These are phyloP conservation scores for Euschistus heros DNA, from an alignment of 1,140 invertebrate genomes.

Conservation along the genomic window DNA sequence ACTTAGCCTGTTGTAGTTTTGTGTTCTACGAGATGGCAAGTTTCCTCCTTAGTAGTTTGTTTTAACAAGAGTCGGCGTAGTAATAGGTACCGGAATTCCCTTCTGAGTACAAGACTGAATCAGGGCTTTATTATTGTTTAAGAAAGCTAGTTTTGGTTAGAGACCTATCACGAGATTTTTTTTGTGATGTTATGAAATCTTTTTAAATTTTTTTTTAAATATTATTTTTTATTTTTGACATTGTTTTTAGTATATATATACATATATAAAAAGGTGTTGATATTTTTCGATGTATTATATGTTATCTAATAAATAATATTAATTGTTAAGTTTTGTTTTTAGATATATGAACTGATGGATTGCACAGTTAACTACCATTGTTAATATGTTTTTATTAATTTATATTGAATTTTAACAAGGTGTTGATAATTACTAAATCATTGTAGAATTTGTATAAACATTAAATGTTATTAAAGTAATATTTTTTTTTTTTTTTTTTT, in stretches of 20 bases:
- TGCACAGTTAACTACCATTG: conserved; percentile 9
- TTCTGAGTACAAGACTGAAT: conserved; percentile 9
- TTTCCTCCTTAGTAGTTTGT: no score
- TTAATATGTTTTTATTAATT: conserved; percentile 17
- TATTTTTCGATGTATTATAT: conserved; percentile 11
- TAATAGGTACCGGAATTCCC: background rate
- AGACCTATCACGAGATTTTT: background rate
- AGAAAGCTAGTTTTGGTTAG: background rate
- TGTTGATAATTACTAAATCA: conserved; percentile 8
- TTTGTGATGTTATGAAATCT: background rate
- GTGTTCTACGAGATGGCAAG: no score
- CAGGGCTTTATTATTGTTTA: conserved; percentile 14
- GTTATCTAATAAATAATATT: conserved; percentile 10
- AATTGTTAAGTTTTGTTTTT: conserved; percentile 9
- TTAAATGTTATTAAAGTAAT: background rate
- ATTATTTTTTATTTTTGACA: background rate
- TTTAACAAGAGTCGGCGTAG: no score
- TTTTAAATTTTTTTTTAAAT: background rate
- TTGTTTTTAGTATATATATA: background rate
- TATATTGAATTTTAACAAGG: conserved; percentile 16
- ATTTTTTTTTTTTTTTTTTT: no score
- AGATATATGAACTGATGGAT: conserved; percentile 8
- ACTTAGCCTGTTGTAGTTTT: no score
- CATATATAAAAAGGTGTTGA: background rate
- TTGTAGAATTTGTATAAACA: conserved; percentile 15